Conservation (phyloP, 2,888 invertebrate genomes). For the Yponomeuta evonymella region DNA sequence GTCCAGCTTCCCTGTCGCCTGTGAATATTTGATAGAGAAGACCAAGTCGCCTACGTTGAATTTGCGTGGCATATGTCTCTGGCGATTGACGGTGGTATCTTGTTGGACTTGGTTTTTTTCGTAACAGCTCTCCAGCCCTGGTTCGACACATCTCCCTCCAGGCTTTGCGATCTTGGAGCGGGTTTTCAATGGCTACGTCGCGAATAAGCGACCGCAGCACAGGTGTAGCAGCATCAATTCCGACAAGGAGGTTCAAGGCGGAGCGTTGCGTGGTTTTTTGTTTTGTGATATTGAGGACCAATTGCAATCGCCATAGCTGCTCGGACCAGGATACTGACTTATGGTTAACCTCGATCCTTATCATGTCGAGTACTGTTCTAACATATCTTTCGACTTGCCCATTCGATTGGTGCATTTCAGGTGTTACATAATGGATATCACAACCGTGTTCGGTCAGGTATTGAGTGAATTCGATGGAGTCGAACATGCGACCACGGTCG, state of each 20-base stretch:
- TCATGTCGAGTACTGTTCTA: conserved; percentile 19
- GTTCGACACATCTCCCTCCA: conserved; percentile 2
- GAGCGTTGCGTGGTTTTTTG: conserved; percentile 2
- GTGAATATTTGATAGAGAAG: no score
- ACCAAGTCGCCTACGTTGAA: no score
- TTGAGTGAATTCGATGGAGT: conserved; percentile 18
- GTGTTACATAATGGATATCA: no score
- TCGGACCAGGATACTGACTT: conserved; percentile 16
- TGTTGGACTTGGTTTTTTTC: no score
- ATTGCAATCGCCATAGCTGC: conserved; percentile 18
- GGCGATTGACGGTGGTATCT: no score
- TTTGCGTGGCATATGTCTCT: no score
- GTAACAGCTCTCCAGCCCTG: conserved; percentile 6
- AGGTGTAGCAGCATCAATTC: conserved; percentile 10
- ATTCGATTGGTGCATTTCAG: no score
- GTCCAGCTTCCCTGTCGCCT: conserved; percentile 13
- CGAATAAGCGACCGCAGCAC: conserved; percentile 10
- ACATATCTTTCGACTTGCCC: conserved; percentile 18
- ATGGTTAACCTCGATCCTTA: conserved; percentile 17
- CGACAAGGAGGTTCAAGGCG: conserved; percentile 11
- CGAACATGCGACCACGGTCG: conserved; percentile 16
- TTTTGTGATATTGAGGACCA: conserved; percentile 15
- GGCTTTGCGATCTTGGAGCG: conserved; percentile 12
- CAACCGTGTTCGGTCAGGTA: conserved; percentile 19
- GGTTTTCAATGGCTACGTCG: conserved; percentile 10